Conservation (phyloP, 2,113 vertebrate genomes). For the Stigmatopora nigra region DNA sequence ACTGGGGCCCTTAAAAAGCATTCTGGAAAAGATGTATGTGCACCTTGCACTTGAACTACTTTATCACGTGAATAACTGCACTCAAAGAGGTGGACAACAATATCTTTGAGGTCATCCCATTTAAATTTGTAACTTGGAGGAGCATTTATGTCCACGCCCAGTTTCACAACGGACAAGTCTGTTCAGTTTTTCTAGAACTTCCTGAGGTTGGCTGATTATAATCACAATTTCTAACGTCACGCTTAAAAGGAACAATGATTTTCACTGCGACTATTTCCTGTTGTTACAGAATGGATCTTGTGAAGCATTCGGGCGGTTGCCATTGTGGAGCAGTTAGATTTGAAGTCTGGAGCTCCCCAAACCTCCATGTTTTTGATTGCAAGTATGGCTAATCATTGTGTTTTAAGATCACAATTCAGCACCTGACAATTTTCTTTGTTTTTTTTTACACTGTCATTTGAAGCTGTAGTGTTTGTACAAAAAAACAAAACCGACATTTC, state of each 20-base stretch:
- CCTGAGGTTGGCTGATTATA: slow-evolving; percentile 3
- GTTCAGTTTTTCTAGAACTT: slow-evolving; percentile 22
- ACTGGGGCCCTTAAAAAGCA: neutral
- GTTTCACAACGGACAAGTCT: slow-evolving; percentile 38
- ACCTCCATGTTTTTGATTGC: slow-evolving; percentile 89
- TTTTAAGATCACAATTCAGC: neutral
- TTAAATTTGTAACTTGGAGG: slow-evolving; percentile 8
- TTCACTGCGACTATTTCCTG: neutral
- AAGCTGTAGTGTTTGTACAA: slow-evolving; percentile 94
- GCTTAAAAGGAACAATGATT: neutral
- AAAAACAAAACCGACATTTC: slow-evolving; percentile 93
- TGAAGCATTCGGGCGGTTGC: slow-evolving; percentile 86
- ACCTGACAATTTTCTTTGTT: too few relatives aligned
- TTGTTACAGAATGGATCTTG: slow-evolving; percentile 71
- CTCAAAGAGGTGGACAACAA: neutral
- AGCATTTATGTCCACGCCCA: slow-evolving; percentile 21
- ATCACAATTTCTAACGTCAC: neutral
- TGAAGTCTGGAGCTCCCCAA: slow-evolving; percentile 79
- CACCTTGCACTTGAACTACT: neutral
- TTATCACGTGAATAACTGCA: slow-evolving; percentile 4
- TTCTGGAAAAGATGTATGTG: slow-evolving; percentile 4
- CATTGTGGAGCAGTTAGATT: slow-evolving; percentile 90
- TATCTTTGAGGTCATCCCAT: neutral
- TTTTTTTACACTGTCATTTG: slow-evolving; percentile 27
- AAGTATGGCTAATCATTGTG: slow-evolving; percentile 71